Base-by-base conservation (phyloP, 2,888 invertebrate genomes). In the Antheraea assamensis region DNA sequence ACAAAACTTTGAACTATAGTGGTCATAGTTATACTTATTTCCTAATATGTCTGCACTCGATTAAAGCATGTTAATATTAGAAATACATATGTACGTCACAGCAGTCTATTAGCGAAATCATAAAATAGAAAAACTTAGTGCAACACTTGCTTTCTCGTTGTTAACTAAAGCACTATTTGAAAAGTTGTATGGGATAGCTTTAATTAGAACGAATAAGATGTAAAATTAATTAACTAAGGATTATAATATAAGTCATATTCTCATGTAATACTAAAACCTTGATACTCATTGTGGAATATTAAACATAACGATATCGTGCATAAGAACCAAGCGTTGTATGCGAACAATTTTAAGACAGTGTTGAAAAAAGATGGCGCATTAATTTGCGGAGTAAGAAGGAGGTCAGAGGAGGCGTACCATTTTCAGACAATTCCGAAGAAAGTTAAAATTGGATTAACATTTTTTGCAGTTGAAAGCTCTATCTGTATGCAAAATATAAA, bases 131-230 rank as follows among this genome's bases (percentile, higher is more conserved):
- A 73, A 73, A 70, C 55, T 70, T 72, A 42, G 73, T 68, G 88
- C 88, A 76, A 82, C 81, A 85, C 84, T 85, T 81, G 90, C 90
- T 90, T 90, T 88, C 82, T 86, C 78, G 78, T 87, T 85, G 78
- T 87, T 85, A 81, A 87, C 82, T 85, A 84, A 74, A 89, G 92
- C 93, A 93, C 92, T 85, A 91, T 87, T 87, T 87, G 85, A 91
- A 82, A 92, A 90, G 90, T 93, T 92, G 90, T 92, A 93, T 93
- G 94, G 94, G 93, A 94, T 93, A 94, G 94, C 94, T 94, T 94
- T 94, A 94, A 94, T 90, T 94, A 94, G 93, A 86, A 79, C 89
- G 85, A 79, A 78, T 88, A 87, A 89, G 82, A 76, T 88, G 85
- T 91, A 85, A 88, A 87, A 83, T 88, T 81, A 85, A 84, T 78